Base-by-base conservation (phyloP, 2,797 vertebrate genomes). In the Pseudochaenichthys georgianus region DNA sequence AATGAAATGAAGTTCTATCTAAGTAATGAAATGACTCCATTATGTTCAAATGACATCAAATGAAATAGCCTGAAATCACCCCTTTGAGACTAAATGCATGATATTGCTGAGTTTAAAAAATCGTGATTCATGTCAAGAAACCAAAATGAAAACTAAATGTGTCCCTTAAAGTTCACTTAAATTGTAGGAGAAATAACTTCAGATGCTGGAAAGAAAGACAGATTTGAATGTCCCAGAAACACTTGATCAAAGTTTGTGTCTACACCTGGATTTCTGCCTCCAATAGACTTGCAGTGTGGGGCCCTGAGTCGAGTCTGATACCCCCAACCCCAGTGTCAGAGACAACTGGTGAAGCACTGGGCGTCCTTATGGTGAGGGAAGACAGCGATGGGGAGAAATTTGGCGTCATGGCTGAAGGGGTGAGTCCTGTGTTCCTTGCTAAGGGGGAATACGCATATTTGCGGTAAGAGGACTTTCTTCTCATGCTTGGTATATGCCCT, bases 341-440 rank as follows among this genome's bases (percentile, higher is more conserved):
- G 38, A 94, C 65, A 46, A 95, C 89, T 9, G 96, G 95, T 55
- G 96, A 97, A 71, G 92, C 48, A 78, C 78, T 93, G 48, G 96
- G 96, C 1, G 94, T 96, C 71, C 93, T 93, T 3, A 94, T 21
- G 1, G 94, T 96, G 80, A 97, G 93, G 7, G 96, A 92, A 13
- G 97, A 96, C 42, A 97, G 90, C 3, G 96, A 95, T 10, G 96
- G 96, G 73, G 97, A 96, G 88, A 99, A 97, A 64, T 78, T 95
- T 42, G 96, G 96, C 0, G 93, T 96, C 96, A 96, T 96, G 31
- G 90, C 84, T 83, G 94, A 93, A n/a, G 95, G 83, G 62, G 93
- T 96, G 28, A 95, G 95, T 73, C 83, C 93, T 31, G 90, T 89
- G 80, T 92, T 94, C 82, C 91, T 93, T 23, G 85, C 79, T 80